Base-by-base conservation (phyloP, 1,140 invertebrate genomes). In the Zaprionus taronus region DNA sequence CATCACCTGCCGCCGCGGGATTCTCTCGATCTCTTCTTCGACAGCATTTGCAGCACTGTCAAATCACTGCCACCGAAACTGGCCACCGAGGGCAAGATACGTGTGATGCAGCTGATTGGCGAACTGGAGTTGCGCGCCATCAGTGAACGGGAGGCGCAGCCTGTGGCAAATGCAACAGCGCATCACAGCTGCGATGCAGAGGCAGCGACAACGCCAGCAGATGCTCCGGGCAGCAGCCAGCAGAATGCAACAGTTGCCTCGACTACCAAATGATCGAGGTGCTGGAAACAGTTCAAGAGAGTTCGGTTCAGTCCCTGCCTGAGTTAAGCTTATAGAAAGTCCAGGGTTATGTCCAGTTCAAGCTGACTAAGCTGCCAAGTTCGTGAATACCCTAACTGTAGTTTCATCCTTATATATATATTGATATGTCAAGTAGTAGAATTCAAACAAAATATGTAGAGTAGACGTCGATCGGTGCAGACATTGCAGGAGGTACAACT, bases 21-120 rank as follows among this genome's bases (percentile, higher is more conserved):
- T 7, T 89, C 87, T 1, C 77, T 92, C 7, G 91, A 92, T 58
- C 74, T 92, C 49, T 92, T 92, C 56, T 92, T 92, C 22, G 91
- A 92, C 53, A 92, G 91, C 76, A 85, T 91, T 28, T 86, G 87
- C 24, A 77, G 84, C 22, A 91, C 79, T 14, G 91, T 92, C 4
- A 92, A 91, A 53, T 34, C 34, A 1, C 51, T 92, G 47, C 91
- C 91, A 12, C 91, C 91, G 4, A 92, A 92, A 56, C 58, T 92
- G 36, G 91, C 87, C 6, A 83, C 91, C 5, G 91, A 92, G 56
- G 84, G 91, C 14, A 92, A 92, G 58, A 81, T 89, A 5, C 79
- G 83, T 6, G 85, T 92, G 9, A 92, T 91, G 77, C 91, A 92
- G 38, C 55, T 92, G 1, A 81, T 92, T 20, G 85, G 85, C 0